Evolutionary conservation across 2,888 invertebrate species (phyloP).

Genomic region (Pteria penguin): DNA sequence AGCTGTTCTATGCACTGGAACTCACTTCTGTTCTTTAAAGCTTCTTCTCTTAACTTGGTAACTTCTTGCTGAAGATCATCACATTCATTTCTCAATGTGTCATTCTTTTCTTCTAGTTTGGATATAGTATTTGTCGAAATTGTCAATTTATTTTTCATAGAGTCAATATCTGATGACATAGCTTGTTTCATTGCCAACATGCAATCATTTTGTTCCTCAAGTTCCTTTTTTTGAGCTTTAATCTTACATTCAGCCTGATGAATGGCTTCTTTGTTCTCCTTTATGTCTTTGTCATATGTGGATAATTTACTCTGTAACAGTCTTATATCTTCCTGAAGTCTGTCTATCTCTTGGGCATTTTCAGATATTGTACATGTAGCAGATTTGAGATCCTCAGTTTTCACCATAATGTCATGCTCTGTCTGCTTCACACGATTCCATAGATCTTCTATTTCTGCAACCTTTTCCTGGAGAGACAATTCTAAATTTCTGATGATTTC

Average conservation of each 20-base stretch:
- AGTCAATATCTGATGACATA: neutral
- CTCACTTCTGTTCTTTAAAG: neutral
- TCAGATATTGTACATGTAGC: neutral
- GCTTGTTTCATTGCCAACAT: neutral
- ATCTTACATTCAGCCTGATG: slow-evolving; percentile 11
- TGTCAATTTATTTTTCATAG: neutral
- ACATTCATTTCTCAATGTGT: neutral
- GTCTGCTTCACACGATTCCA: neutral
- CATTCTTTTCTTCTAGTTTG: neutral
- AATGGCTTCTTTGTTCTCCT: slow-evolving; percentile 16
- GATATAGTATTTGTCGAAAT: neutral
- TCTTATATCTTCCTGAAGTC: slow-evolving; percentile 13
- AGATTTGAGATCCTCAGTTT: slow-evolving; percentile 5
- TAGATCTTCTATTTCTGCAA: neutral
- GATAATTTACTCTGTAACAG: slow-evolving; percentile 2
- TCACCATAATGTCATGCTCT: neutral
- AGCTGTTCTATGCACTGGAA: neutral
- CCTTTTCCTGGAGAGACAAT: neutral
- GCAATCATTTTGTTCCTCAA: slow-evolving; percentile 30
- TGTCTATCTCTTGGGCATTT: neutral
- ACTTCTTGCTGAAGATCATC: neutral
- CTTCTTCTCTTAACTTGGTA: neutral
- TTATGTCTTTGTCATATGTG: slow-evolving; percentile 1
- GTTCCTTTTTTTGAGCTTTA: neutral
- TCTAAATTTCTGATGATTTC: neutral